Conservation (phyloP, 2,113 vertebrate genomes). For the Orientallactaga bullata region DNA sequence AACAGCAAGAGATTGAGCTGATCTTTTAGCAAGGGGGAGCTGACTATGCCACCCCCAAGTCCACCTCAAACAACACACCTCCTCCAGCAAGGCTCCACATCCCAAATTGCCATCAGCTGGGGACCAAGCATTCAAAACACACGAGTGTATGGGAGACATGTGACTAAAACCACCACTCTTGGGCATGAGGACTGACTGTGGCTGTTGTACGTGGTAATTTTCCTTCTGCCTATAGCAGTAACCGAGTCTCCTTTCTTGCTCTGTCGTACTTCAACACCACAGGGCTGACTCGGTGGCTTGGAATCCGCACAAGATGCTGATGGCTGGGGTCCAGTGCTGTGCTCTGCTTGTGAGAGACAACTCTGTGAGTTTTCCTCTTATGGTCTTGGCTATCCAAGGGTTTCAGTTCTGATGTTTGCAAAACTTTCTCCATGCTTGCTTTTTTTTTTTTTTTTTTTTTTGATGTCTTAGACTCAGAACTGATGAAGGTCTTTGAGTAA, state of each 20-base stretch:
- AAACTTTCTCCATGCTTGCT: background rate
- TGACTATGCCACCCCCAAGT: no score
- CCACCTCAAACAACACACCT: no score
- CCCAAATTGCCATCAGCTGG: no score
- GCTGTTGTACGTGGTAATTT: no score
- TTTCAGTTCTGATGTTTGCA: background rate
- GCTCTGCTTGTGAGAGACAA: constrained; percentile 92
- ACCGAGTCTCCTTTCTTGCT: background rate
- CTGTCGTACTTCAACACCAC: constrained; percentile 31
- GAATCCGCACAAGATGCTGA: constrained; percentile 95
- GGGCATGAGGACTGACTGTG: background rate
- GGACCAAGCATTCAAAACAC: no score
- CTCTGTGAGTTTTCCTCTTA: constrained; percentile 84
- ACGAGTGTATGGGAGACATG: no score
- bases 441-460: background rate
- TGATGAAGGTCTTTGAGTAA: background rate
- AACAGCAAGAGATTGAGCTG: no score
- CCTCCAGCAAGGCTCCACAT: no score
- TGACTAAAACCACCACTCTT: no score
- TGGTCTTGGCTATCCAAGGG: rapidly evolving
- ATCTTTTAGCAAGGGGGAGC: no score
- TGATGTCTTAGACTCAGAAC: background rate
- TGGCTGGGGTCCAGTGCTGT: constrained; percentile 93
- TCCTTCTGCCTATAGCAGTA: background rate
- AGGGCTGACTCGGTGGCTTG: constrained; percentile 92